These are phyloP conservation scores for Sinonovacula constricta DNA, from an alignment of 1,140 invertebrate species.

Conservation along the genomic window DNA sequence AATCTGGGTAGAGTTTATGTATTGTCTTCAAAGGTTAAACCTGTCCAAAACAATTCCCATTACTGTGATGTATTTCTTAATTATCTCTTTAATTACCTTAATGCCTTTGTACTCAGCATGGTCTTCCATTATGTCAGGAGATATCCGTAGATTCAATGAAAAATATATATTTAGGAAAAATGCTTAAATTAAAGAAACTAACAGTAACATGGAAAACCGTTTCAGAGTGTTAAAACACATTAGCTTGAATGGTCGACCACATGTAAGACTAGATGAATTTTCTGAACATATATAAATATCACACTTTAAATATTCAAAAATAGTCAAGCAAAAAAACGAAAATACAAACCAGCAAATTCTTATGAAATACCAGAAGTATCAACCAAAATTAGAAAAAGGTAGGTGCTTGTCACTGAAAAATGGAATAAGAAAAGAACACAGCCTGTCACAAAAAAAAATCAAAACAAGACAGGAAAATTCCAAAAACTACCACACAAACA, in stretches of 20 bases:
- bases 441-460: not conserved
- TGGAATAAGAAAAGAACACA: too few relatives aligned
- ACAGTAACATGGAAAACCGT: slow-evolving; percentile 12
- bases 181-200: not conserved
- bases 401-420: too few relatives aligned
- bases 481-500: not conserved
- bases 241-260: too few relatives aligned
- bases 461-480: slow-evolving; percentile 7
- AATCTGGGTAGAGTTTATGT: not conserved
- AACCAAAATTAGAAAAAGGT: not conserved
- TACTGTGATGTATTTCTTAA: too few relatives aligned
- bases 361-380: too few relatives aligned
- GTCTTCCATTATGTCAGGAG: not conserved
- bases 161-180: not conserved
- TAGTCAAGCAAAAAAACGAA: not conserved
- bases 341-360: too few relatives aligned
- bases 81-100: not conserved
- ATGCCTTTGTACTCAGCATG: not conserved
- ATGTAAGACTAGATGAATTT: too few relatives aligned
- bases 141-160: not conserved
- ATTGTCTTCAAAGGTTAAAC: not conserved
- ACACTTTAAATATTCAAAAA: not conserved
- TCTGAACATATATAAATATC: too few relatives aligned
- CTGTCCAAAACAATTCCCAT: not conserved
- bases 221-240: too few relatives aligned